Conservation (phyloP, 1,140 invertebrate genomes). For the Drosophila kikkawai region DNA sequence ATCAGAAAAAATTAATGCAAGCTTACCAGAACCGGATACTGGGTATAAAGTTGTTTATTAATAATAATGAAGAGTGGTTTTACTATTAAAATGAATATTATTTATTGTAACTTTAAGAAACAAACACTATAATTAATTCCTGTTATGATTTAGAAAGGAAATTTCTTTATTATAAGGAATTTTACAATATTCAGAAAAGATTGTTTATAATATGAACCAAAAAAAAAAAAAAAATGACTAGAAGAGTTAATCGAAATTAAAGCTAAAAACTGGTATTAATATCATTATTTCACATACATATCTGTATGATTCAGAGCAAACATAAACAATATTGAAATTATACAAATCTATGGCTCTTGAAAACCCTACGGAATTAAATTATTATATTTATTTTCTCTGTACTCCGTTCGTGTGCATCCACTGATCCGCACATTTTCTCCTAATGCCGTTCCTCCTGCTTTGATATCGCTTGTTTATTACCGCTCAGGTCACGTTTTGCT, state of each 20-base stretch:
- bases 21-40: neutral
- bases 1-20: neutral
- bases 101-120: neutral
- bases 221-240: neutral
- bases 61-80: neutral
- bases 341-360: neutral
- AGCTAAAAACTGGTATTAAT: neutral
- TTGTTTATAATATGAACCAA: neutral
- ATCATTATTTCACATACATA: neutral
- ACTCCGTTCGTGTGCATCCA: constrained; percentile 5
- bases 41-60: neutral
- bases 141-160: neutral
- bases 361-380: neutral
- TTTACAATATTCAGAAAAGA: neutral
- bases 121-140: neutral
- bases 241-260: neutral
- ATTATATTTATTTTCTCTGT: neutral
- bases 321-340: neutral
- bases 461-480: constrained; percentile 18
- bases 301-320: neutral
- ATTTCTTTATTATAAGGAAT: neutral
- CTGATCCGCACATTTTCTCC: constrained; percentile 8
- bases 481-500: constrained; percentile 30
- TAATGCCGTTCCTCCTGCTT: constrained; percentile 7
- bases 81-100: neutral